Conservation (phyloP, 2,113 vertebrate genomes). For the Ciconia stormi region DNA sequence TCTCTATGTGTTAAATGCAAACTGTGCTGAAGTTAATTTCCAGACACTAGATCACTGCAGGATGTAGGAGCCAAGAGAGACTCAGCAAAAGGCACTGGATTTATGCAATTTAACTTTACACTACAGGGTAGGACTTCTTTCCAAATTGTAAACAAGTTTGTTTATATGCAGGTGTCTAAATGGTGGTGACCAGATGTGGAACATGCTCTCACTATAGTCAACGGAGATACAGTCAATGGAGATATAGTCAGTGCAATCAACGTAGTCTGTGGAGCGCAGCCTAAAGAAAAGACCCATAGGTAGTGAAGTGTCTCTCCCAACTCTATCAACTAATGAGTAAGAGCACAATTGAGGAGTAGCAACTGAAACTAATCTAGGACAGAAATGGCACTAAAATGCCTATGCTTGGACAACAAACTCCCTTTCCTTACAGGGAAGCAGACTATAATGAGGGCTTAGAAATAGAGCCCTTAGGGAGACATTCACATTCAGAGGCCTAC, state of each 20-base stretch:
- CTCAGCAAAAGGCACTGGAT: not conserved
- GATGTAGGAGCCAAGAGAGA: not conserved
- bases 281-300: not conserved
- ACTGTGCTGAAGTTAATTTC: not conserved
- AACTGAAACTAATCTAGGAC: not conserved
- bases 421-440: not conserved
- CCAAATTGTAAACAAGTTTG: not conserved
- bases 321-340: accelerated
- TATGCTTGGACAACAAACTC: not conserved
- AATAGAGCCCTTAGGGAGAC: not conserved
- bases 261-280: not conserved
- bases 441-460: not conserved
- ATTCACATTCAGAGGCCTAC: not conserved
- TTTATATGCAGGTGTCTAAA: not conserved
- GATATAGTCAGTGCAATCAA: not conserved
- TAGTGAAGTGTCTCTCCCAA: not conserved
- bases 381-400: not conserved
- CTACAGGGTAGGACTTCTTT: not conserved
- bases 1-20: not conserved
- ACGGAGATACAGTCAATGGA: not conserved
- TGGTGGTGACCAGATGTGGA: not conserved
- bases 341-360: not conserved
- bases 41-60: not conserved
- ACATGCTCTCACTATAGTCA: not conserved
- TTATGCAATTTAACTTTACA: not conserved